Evolutionary conservation across 2,797 vertebrate species (phyloP).

Genomic region (Oreortyx pictus): DNA sequence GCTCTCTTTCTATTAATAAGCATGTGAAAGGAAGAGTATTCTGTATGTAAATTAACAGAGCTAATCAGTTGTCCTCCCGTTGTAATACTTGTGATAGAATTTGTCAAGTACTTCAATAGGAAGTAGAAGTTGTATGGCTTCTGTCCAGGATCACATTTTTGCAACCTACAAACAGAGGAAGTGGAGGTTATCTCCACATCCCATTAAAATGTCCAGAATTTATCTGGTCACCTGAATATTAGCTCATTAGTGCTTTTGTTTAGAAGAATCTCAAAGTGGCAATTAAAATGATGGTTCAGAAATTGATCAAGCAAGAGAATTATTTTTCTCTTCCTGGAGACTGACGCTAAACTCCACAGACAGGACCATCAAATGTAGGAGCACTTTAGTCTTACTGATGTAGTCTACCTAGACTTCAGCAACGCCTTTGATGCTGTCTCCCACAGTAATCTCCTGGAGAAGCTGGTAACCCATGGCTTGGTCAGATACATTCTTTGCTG

Average conservation of each 20-base stretch:
- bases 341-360: background rate
- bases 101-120: constrained; percentile 8
- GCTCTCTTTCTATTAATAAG: constrained; percentile 62
- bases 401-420: too few relatives aligned
- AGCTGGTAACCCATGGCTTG: too few relatives aligned
- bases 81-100: constrained; percentile 11
- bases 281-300: background rate
- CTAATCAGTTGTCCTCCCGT: constrained; percentile 23
- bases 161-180: background rate
- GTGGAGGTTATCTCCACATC: background rate
- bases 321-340: background rate
- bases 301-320: background rate
- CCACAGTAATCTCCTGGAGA: too few relatives aligned
- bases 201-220: background rate
- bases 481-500: too few relatives aligned
- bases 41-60: constrained; percentile 57
- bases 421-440: too few relatives aligned
- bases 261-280: background rate
- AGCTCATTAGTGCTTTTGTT: background rate
- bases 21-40: constrained; percentile 46
- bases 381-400: background rate
- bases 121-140: background rate
- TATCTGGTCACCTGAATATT: background rate
- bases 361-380: background rate
- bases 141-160: background rate